Conservation (phyloP, 2,888 invertebrate species). For the Lottia gigantea region DNA sequence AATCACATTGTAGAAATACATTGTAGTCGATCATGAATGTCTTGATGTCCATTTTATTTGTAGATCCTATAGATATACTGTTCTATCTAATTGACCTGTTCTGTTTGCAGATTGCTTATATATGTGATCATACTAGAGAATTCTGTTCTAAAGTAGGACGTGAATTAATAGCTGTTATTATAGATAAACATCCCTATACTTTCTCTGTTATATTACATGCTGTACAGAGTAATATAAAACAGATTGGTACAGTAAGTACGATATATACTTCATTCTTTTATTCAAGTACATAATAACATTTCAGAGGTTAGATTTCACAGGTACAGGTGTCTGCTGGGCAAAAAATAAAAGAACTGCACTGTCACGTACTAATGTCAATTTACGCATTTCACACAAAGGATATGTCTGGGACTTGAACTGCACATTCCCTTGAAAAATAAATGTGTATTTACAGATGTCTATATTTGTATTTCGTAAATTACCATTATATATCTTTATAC, state of each 20-base stretch:
- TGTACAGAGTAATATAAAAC: conserved; percentile 73
- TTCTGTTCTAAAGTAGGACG: conserved; percentile 80
- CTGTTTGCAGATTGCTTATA: conserved; percentile 77
- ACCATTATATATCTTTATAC: conserved; percentile 78
- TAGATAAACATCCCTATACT: conserved; percentile 77
- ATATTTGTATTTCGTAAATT: conserved; percentile 80
- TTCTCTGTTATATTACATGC: conserved; percentile 75
- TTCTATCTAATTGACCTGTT: not conserved
- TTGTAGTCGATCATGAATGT: no score
- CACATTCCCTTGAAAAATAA: no score
- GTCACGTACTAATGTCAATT: no score
- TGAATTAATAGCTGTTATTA: conserved; percentile 78
- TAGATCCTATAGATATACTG: not conserved
- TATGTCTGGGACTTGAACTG: no score
- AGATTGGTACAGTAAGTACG: conserved; percentile 72
- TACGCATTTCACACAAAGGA: no score
- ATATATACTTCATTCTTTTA: not conserved
- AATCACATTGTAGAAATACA: no score
- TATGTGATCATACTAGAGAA: conserved; percentile 78
- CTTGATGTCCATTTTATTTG: no score
- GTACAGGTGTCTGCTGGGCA: no score
- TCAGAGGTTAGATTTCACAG: no score
- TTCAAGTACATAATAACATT: no score
- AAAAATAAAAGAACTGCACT: no score
- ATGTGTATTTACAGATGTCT: conserved; percentile 69